phyloP scores from a whole-genome alignment of 2,113 vertebrate species.

The Salvator merianae region DNA sequence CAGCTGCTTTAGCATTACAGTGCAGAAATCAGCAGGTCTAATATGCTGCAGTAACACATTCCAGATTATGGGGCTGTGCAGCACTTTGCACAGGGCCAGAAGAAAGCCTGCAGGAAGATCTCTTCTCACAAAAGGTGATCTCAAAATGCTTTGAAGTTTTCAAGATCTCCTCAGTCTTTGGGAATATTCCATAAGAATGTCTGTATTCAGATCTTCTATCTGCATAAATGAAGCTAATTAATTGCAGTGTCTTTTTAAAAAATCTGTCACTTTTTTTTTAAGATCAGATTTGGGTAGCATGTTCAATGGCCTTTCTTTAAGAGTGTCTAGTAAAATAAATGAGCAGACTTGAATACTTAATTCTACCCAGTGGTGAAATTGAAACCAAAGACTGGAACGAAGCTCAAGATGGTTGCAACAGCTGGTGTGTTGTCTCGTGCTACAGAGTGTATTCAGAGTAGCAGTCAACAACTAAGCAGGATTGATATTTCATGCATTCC shows the following conservation, averaged over 20 bases:
- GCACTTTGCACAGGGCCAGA: neutral
- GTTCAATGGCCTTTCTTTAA: neutral
- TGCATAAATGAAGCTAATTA: conserved; percentile 64
- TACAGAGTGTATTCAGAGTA: neutral
- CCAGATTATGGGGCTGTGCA: neutral
- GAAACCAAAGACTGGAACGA: neutral
- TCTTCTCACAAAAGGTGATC: conserved; percentile 33
- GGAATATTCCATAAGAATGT: conserved; percentile 33
- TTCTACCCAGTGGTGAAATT: too few species aligned
- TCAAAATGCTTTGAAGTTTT: conserved; percentile 46
- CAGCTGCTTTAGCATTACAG: conserved; percentile 38
- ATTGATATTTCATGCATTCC: too few species aligned
- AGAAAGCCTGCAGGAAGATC: conserved; percentile 13
- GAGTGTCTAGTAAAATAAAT: neutral
- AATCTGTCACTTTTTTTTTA: neutral
- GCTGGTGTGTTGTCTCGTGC: neutral
- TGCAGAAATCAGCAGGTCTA: conserved; percentile 28
- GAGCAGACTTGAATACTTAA: neutral
- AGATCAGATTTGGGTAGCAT: neutral
- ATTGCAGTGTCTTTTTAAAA: conserved; percentile 29
- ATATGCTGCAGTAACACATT: neutral
- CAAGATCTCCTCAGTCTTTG: conserved; percentile 53
- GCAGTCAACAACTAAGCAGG: neutral
- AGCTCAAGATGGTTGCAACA: neutral
- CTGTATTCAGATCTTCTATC: conserved; percentile 42